These are phyloP conservation scores for Pomatorhinus ruficollis DNA, from an alignment of 2,113 vertebrate species.

Conservation along the genomic window DNA sequence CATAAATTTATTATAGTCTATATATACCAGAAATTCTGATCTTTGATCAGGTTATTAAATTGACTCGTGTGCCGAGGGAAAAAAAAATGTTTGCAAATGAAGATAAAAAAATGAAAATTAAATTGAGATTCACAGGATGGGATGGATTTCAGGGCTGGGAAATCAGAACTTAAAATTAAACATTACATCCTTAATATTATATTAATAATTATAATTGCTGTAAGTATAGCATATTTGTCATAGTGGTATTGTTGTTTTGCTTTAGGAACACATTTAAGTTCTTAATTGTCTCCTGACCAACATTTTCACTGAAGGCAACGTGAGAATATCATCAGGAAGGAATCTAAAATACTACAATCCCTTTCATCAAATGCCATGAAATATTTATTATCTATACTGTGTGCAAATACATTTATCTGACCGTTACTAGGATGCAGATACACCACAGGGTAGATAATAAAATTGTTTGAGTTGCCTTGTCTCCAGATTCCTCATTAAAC, in stretches of 20 bases:
- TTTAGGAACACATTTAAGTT: background rate
- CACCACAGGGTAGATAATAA: background rate
- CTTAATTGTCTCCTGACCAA: background rate
- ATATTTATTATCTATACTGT: background rate
- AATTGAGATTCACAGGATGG: background rate
- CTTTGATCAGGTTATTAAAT: background rate
- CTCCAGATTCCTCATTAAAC: background rate
- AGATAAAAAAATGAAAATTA: background rate
- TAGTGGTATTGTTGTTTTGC: background rate
- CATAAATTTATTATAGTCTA: background rate
- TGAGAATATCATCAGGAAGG: background rate
- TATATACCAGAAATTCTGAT: background rate
- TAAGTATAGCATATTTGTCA: background rate
- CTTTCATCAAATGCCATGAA: background rate
- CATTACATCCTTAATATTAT: background rate
- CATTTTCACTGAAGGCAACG: background rate
- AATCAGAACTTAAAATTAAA: background rate
- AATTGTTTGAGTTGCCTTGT: background rate
- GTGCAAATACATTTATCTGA: background rate
- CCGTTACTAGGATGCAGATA: background rate
- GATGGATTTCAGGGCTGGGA: background rate
- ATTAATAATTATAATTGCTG: background rate
- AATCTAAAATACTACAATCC: background rate
- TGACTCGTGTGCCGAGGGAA: background rate
- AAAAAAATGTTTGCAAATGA: background rate